phyloP scores from a whole-genome alignment of 2,797 vertebrate genomes.

The Xyrichtys novacula region DNA sequence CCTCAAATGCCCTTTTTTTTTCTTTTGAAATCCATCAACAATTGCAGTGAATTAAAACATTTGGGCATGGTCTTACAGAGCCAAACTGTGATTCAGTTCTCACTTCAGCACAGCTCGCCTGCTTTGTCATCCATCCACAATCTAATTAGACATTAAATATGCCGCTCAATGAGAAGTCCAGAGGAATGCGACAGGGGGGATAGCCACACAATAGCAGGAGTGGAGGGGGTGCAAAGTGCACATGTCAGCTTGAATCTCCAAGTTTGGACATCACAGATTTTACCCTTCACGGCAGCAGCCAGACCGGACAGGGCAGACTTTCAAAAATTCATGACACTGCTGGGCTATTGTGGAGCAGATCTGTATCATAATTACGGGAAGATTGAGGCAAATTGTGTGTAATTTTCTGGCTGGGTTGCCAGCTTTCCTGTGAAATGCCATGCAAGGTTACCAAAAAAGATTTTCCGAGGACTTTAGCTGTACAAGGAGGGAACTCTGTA shows the following conservation, averaged over 20 bases:
- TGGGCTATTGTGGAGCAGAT: slow-evolving; percentile 73
- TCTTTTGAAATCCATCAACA: slow-evolving; percentile 25
- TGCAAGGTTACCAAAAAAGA: slow-evolving; percentile 43
- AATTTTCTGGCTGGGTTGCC: slow-evolving; percentile 75
- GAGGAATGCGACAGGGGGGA: slow-evolving; percentile 64
- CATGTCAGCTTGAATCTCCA: slow-evolving; percentile 78
- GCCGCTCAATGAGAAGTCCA: slow-evolving; percentile 58
- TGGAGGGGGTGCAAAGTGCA: slow-evolving; percentile 74
- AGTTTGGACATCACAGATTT: slow-evolving; percentile 78
- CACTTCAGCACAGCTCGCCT: slow-evolving; percentile 40
- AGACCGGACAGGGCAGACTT: slow-evolving; percentile 52
- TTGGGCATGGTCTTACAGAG: neutral
- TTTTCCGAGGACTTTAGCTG: neutral
- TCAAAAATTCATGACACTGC: slow-evolving; percentile 63
- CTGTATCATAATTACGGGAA: slow-evolving; percentile 79
- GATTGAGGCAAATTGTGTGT: slow-evolving; percentile 78
- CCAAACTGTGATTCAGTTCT: slow-evolving; percentile 32
- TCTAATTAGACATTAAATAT: slow-evolving; percentile 71
- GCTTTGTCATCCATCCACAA: slow-evolving; percentile 64
- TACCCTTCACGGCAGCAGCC: slow-evolving; percentile 49
- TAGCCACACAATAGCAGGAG: slow-evolving; percentile 66
- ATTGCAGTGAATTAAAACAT: slow-evolving; percentile 22
- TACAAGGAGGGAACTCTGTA: slow-evolving; percentile 7
- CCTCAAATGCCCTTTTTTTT: slow-evolving; percentile 2
- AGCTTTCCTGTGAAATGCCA: slow-evolving; percentile 68